Percentiles rank a stretch among this genome's conserved stretches.
phyloP scores from a whole-genome alignment of 2,888 invertebrate genomes.

The Tenthredo amoena region DNA sequence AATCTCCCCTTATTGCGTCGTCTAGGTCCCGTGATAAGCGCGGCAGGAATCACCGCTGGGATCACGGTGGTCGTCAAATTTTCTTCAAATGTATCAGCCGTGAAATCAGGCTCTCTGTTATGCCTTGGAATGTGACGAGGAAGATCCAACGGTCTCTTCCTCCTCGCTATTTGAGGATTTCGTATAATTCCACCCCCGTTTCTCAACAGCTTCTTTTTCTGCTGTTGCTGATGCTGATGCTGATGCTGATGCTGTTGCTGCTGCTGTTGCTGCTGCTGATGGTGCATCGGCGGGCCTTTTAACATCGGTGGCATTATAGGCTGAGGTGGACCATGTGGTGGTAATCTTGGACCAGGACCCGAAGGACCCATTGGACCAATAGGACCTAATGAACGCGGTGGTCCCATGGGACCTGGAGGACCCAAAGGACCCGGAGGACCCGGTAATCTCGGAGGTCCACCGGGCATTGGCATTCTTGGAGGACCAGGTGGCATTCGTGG shows the following conservation, averaged over 20 bases:
- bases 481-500: constrained; percentile 60
- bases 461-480: constrained; percentile 57
- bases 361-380: constrained; percentile 55
- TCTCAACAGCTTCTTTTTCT: not conserved
- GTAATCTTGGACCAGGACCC: constrained; percentile 57
- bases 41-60: not conserved
- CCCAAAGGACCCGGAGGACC: constrained; percentile 52
- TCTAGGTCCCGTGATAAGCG: not conserved
- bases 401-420: constrained; percentile 56
- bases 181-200: not conserved
- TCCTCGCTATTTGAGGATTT: constrained; percentile 44
- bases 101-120: constrained; percentile 69
- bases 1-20: constrained; percentile 39
- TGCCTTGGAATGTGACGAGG: constrained; percentile 10
- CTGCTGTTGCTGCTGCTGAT: not conserved
- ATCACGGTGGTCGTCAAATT: constrained; percentile 62
- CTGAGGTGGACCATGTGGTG: constrained; percentile 53
- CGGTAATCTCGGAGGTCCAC: constrained; percentile 56
- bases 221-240: not conserved
- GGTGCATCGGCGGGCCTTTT: constrained; percentile 58
- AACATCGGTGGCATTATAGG: constrained; percentile 59
- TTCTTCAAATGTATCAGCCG: constrained; percentile 71
- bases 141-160: constrained; percentile 53
- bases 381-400: constrained; percentile 47
- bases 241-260: too few relatives aligned